phyloP scores from a whole-genome alignment of 2,797 vertebrate species.

The Brotogeris chrysoptera region DNA sequence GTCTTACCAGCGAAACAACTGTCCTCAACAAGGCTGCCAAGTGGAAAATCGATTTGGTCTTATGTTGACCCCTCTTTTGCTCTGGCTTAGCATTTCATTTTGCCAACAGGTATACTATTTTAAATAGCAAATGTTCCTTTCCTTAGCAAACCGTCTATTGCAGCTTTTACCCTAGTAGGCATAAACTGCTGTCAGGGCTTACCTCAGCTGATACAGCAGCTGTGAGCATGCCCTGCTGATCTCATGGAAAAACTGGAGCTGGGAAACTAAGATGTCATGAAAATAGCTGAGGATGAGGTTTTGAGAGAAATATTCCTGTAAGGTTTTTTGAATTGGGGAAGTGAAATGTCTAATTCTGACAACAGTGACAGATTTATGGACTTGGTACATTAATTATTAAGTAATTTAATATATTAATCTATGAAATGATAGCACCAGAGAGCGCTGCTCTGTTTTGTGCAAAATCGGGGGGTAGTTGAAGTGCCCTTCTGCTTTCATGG shows the following conservation, averaged over 20 bases:
- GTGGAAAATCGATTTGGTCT: background rate
- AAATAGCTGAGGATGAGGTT: background rate
- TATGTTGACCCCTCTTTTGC: background rate
- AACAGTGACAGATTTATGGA: background rate
- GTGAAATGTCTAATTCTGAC: background rate
- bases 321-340: background rate
- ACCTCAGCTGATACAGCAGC: background rate
- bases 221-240: background rate
- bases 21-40: background rate
- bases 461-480: accelerated
- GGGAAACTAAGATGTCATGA: background rate
- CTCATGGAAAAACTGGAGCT: background rate
- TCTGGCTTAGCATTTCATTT: background rate
- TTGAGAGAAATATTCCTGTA: background rate
- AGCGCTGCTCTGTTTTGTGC: background rate
- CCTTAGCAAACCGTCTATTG: background rate
- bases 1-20: background rate
- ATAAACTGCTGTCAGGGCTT: background rate
- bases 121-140: background rate
- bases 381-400: background rate
- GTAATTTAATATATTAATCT: background rate
- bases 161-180: background rate
- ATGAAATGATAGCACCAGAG: background rate
- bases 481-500: background rate
- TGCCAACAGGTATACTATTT: background rate